Conservation (phyloP, 2,888 invertebrate genomes). For the Chromoteleia sp. region DNA sequence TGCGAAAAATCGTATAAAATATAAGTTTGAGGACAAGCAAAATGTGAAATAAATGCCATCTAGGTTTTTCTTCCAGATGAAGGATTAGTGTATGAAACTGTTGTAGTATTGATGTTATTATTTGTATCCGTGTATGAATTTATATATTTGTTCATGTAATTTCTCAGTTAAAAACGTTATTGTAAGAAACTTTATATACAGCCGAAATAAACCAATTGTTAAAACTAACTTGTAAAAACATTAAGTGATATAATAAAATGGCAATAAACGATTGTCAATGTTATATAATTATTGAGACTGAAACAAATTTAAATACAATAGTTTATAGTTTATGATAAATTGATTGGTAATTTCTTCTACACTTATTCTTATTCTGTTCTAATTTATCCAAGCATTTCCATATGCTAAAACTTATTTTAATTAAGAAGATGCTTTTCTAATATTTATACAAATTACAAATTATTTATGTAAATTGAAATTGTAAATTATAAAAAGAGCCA, state of each 20-base stretch:
- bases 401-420: too few species aligned
- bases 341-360: too few species aligned
- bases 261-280: slow-evolving; percentile 46
- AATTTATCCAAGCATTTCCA: too few species aligned
- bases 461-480: too few species aligned
- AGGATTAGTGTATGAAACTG: slow-evolving; percentile 26
- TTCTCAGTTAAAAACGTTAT: slow-evolving; percentile 22
- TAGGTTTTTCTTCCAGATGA: slow-evolving; percentile 20
- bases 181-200: slow-evolving; percentile 50
- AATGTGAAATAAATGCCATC: background rate
- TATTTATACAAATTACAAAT: too few species aligned
- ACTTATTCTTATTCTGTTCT: too few species aligned
- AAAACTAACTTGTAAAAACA: slow-evolving; percentile 46
- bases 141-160: slow-evolving; percentile 38
- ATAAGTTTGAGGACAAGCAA: slow-evolving; percentile 1
- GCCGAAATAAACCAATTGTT: slow-evolving; percentile 34
- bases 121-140: slow-evolving; percentile 33
- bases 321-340: too few species aligned
- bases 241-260: slow-evolving; percentile 42
- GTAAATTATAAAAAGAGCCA: too few species aligned
- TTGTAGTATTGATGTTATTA: slow-evolving; percentile 35
- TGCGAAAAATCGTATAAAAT: background rate
- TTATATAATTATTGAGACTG: too few species aligned
- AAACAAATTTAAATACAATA: too few species aligned
- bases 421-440: too few species aligned